Conservation (phyloP, 1,140 invertebrate genomes). For the Drosophila rufa region DNA sequence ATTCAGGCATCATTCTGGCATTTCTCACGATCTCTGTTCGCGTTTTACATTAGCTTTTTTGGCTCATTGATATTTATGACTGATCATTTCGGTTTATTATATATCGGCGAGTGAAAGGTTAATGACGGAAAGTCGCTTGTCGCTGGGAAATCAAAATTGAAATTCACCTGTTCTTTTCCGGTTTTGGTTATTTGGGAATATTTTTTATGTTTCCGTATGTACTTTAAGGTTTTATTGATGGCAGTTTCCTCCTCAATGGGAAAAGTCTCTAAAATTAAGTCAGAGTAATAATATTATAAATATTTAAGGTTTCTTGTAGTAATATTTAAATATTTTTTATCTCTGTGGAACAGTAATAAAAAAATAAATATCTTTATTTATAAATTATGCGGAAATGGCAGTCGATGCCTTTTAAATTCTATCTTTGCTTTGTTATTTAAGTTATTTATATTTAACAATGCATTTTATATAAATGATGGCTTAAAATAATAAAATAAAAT, state of each 20-base stretch:
- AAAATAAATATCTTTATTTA: no score
- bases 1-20: slow-evolving; percentile 2
- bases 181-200: not conserved
- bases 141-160: slow-evolving; percentile 33
- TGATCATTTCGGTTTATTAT: slow-evolving; percentile 59
- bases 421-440: no score
- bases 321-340: no score
- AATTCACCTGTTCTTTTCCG: slow-evolving; percentile 31
- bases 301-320: no score
- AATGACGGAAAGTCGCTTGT: slow-evolving; percentile 49
- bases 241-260: no score
- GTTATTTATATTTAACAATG: no score
- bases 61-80: slow-evolving; percentile 69
- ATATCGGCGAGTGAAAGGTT: slow-evolving; percentile 56
- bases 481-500: no score
- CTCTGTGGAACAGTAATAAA: no score
- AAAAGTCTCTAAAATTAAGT: not conserved
- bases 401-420: no score
- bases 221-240: slow-evolving; percentile 1
- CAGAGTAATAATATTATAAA: not conserved
- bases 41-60: slow-evolving; percentile 42
- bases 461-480: no score
- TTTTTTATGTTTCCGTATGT: slow-evolving; percentile 9
- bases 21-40: slow-evolving; percentile 59
- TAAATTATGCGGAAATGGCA: no score